Conservation (phyloP, 2,888 invertebrate genomes). For the Lacanobia oleracea region DNA sequence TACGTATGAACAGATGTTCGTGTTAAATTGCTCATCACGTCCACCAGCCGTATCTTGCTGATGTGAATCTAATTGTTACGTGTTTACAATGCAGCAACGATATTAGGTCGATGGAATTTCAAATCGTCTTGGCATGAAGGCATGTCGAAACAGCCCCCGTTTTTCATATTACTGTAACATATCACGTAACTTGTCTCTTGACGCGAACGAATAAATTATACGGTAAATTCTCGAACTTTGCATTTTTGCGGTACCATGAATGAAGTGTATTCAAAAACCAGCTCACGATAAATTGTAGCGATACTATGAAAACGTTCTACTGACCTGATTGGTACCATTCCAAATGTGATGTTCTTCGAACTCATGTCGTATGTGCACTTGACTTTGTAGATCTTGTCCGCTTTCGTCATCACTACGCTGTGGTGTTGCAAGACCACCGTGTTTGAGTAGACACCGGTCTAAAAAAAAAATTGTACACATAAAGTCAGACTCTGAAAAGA, state of each 20-base stretch:
- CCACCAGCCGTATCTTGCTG: constrained; percentile 63
- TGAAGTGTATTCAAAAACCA: constrained; percentile 58
- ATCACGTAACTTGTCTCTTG: constrained; percentile 76
- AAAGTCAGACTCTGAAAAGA: too few species aligned
- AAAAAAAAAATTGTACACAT: constrained; percentile 72
- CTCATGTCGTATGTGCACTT: constrained; percentile 99
- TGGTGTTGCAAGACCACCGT: constrained; percentile 98
- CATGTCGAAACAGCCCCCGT: constrained; percentile 73
- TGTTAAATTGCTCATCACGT: constrained; percentile 77
- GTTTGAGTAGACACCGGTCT: constrained; percentile 98
- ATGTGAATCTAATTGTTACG: constrained; percentile 79
- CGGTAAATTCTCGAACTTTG: constrained; percentile 68
- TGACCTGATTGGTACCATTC: constrained; percentile 98
- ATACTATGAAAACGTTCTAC: constrained; percentile 68
- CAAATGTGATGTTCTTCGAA: constrained; percentile 98
- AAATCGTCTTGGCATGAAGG: constrained; percentile 74
- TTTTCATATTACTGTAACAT: constrained; percentile 74
- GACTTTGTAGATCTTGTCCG: constrained; percentile 98
- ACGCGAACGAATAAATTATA: constrained; percentile 75
- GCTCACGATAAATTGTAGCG: constrained; percentile 62
- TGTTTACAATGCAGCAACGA: constrained; percentile 77
- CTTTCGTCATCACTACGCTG: constrained; percentile 98
- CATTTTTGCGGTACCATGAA: constrained; percentile 68
- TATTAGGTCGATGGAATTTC: constrained; percentile 77
- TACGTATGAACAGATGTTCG: constrained; percentile 70